These are phyloP conservation scores for Cochlearius cochlearius DNA, from an alignment of 2,113 vertebrate species.

Conservation along the genomic window DNA sequence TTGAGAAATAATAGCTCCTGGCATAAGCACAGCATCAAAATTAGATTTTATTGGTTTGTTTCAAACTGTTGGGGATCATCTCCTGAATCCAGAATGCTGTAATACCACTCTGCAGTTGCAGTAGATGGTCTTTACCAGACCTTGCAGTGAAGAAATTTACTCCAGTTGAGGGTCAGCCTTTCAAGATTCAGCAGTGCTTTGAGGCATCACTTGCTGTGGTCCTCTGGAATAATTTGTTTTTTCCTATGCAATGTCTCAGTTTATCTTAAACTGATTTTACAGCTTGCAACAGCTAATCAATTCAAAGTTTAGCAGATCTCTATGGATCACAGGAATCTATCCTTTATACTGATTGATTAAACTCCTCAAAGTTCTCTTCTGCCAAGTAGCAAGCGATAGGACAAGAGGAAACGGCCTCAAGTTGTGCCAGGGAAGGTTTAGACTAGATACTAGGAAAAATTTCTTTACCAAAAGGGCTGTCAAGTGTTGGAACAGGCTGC, in stretches of 20 bases:
- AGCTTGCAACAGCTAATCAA: neutral
- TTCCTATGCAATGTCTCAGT: neutral
- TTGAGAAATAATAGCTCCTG: neutral
- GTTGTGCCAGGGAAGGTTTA: too few species aligned
- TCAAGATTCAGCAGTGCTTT: fast-evolving
- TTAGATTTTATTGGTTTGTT: neutral
- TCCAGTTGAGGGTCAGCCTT: neutral
- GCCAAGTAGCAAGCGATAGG: too few species aligned
- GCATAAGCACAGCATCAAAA: neutral
- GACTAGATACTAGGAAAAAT: too few species aligned
- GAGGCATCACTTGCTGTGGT: neutral
- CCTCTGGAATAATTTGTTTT: neutral
- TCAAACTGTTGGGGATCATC: neutral
- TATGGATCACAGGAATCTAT: neutral
- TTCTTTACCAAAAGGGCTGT: too few species aligned
- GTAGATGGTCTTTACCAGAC: neutral
- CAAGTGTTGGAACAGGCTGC: too few species aligned
- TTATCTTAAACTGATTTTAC: neutral
- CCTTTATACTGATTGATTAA: neutral
- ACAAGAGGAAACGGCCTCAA: too few species aligned
- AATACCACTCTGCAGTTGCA: neutral
- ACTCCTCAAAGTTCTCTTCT: neutral
- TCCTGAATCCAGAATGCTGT: neutral
- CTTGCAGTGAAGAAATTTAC: neutral
- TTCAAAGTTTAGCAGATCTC: neutral